phyloP scores from a whole-genome alignment of 2,113 vertebrate species.

The Zosterops lateralis region DNA sequence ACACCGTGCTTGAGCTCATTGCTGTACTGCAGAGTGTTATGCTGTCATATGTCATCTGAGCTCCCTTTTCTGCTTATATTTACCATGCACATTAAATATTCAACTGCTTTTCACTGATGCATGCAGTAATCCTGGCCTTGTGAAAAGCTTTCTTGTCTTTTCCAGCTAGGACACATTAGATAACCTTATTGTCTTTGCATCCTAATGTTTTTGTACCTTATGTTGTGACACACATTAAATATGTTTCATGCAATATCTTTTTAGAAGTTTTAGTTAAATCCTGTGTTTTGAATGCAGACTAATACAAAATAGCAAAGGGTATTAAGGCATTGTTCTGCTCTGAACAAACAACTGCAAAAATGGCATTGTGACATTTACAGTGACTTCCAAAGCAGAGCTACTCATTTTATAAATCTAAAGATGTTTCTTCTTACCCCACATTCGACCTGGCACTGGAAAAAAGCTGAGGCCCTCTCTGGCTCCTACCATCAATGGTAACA shows the following conservation, averaged over 20 bases:
- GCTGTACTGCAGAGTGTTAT: not conserved
- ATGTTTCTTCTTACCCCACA: constrained; percentile 21
- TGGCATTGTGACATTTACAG: not conserved
- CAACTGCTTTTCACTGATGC: constrained; percentile 33
- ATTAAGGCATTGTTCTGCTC: not conserved
- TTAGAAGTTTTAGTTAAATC: constrained; percentile 26
- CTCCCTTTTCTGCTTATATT: constrained; percentile 35
- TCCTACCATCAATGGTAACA: not conserved
- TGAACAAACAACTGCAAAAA: not conserved
- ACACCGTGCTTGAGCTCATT: not conserved
- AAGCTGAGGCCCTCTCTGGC: not conserved
- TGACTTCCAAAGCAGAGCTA: constrained; percentile 23
- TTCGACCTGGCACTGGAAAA: constrained; percentile 29
- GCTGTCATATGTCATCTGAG: constrained; percentile 40
- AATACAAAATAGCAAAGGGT: constrained; percentile 13
- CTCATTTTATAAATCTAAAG: constrained; percentile 43
- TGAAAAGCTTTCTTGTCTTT: constrained; percentile 16
- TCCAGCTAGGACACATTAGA: not conserved
- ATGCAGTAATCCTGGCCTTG: constrained; percentile 2
- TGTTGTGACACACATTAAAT: constrained; percentile 11
- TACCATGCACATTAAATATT: constrained; percentile 51
- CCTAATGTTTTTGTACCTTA: not conserved
- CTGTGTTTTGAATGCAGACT: not conserved
- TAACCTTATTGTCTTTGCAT: constrained; percentile 32
- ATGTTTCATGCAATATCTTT: not conserved